Evolutionary conservation across 2,888 invertebrate species (phyloP), one percentile per base, ranked within the genome.

Genomic region (Caenorhabditis panamensis): DNA sequence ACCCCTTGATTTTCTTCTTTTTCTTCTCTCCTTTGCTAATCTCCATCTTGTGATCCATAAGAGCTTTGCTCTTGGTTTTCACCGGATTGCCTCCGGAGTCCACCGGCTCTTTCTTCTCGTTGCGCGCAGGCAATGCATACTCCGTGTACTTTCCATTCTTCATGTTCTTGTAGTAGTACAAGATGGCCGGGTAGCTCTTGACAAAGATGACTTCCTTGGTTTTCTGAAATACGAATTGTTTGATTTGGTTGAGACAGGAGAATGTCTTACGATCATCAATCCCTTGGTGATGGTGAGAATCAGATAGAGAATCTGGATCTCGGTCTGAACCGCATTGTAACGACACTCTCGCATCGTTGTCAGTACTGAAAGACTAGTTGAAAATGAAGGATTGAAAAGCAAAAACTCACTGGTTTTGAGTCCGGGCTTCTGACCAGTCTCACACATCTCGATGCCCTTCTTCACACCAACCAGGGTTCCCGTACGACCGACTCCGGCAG

Each of bases 401-500:
- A n/a, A 6, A 11, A 6, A 41, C 41, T 41, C 41, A 41, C 41
- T 41, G 2, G 6, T 2, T 13, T 41, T 13, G 11, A 11, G 13
- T 41, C 41, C 41, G 11, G 41, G 41, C 13, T 41, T 41, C 13
- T 2, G 6, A 6, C 13, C 13, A 6, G 8, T 41, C 13, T 41
- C 11, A 13, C 41, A 41, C 41, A 41, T 41, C 13, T 41, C 41
- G 11, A 41, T 2, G 5, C 41, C 41, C 41, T 41, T 41, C 11
- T 41, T 41, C 9, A 41, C 13, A 2, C 41, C 47, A 2, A 9
- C 47, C 47, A 47, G 9, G 2, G 9, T 47, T 47, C 47, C 47
- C 3, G 47, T 47, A 3, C 47, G 47, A 18, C 47, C 47, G 47
- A 18, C 18, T 47, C 47, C 47, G 2, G 18, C 18, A 2, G 92